Conservation (phyloP, 2,888 invertebrate species). For the Digitonthophagus gazella region DNA sequence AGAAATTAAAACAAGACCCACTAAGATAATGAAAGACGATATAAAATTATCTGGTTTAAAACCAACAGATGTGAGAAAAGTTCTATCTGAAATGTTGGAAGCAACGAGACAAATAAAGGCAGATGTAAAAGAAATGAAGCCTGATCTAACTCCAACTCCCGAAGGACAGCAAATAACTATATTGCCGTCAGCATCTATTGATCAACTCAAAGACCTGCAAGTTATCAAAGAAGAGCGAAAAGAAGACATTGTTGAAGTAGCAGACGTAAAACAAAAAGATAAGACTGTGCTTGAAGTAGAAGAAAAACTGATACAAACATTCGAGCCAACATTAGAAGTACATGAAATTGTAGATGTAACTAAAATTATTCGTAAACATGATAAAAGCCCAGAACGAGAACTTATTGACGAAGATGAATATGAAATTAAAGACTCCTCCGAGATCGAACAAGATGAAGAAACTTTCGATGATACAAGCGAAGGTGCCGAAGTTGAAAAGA, state of each 20-base stretch:
- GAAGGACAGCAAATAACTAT: conserved; percentile 49
- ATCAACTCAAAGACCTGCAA: conserved; percentile 37
- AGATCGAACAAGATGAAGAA: background rate
- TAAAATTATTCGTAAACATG: conserved; percentile 2
- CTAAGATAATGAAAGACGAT: conserved; percentile 24
- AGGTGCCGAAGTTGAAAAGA: conserved; percentile 14
- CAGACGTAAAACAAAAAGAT: background rate
- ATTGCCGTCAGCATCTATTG: conserved; percentile 38
- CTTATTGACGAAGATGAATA: conserved; percentile 10
- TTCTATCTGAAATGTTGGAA: conserved; percentile 53
- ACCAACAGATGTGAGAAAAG: conserved; percentile 44
- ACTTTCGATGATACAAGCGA: background rate
- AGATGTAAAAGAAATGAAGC: conserved; percentile 54
- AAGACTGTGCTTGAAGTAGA: conserved; percentile 15
- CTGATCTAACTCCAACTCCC: conserved; percentile 56
- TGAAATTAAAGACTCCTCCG: conserved; percentile 12
- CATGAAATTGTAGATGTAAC: conserved; percentile 20
- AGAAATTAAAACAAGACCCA: conserved; percentile 25
- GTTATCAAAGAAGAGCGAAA: conserved; percentile 35
- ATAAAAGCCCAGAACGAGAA: conserved; percentile 3
- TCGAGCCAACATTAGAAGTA: conserved; percentile 27
- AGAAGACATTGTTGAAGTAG: conserved; percentile 2
- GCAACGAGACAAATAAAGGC: conserved; percentile 53
- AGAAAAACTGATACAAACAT: conserved; percentile 26
- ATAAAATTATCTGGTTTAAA: conserved; percentile 19